Percentiles rank a stretch among this genome's conserved stretches.
Evolutionary conservation across 1,140 invertebrate species (phyloP).

Genomic region (Drepana arcuata): DNA sequence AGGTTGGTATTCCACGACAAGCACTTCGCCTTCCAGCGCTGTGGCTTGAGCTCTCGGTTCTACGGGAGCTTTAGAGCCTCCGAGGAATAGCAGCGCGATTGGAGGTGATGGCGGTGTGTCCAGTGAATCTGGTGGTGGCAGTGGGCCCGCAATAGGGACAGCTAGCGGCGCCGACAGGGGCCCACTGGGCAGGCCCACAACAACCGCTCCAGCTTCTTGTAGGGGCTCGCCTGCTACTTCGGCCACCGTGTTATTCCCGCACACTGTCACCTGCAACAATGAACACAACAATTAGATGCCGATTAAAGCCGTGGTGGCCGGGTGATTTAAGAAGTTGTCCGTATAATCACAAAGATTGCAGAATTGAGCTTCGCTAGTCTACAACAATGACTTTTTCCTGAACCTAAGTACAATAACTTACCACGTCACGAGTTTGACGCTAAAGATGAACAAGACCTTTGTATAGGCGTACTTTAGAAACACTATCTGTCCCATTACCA

Average conservation of each 20-base stretch:
- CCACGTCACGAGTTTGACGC: too few relatives aligned
- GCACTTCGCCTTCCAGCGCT: constrained; percentile 74
- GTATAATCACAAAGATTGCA: too few relatives aligned
- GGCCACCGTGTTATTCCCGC: constrained; percentile 47
- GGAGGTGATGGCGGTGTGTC: constrained; percentile 45
- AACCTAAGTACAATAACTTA: too few relatives aligned
- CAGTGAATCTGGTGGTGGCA: constrained; percentile 30
- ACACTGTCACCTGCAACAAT: constrained; percentile 52
- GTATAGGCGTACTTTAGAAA: too few relatives aligned
- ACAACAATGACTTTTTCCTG: too few relatives aligned
- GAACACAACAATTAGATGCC: constrained; percentile 13
- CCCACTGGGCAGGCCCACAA: constrained; percentile 43
- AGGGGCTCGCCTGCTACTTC: constrained; percentile 53
- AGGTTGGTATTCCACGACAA: constrained; percentile 74
- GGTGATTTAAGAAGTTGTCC: too few relatives aligned
- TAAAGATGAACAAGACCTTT: too few relatives aligned
- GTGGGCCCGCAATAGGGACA: constrained; percentile 32
- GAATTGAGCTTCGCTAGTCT: too few relatives aligned
- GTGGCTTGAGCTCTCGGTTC: constrained; percentile 73
- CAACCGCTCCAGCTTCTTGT: constrained; percentile 42
- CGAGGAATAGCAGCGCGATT: constrained; percentile 73
- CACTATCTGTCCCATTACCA: too few relatives aligned
- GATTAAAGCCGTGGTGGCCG: too few relatives aligned
- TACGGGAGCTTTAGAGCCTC: constrained; percentile 76
- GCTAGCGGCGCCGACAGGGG: constrained; percentile 38